Evolutionary conservation across 2,888 invertebrate genomes (phyloP), one percentile per base, ranked within the genome.

Genomic region (Brachyptera putata): DNA sequence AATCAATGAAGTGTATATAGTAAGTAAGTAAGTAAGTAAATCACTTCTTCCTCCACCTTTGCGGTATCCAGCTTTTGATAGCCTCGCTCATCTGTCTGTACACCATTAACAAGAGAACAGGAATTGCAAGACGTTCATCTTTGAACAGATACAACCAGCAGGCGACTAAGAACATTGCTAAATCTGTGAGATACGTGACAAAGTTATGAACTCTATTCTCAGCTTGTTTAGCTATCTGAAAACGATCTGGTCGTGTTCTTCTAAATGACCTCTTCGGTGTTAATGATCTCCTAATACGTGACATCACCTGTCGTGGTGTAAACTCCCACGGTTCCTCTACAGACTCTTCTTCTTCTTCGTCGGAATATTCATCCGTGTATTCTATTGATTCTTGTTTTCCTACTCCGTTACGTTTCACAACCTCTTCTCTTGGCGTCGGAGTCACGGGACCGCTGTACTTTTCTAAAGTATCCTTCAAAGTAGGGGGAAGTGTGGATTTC

Each of bases 91-190:
- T 72, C 71, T 89, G 88, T 61, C 91, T 81, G 72, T 89, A 91
- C 50, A 89, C 83, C 73, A 91, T 83, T 1, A 91, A 77, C 39
- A 84, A 78, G 62, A 91, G 79, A 67, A 91, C 83, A 30, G 91
- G 91, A 67, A 91, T 80, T n/a, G 89, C 89, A 50, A 89, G 78
- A 65, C 86, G 79, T 70, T 89, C 89, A 70, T 88, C 88, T 69
- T 87, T 86, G 70, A 90, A 91, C 59, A 90, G 75, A 74, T 90
- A 91, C 34, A 91, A 79, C 84, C 90, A 91, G 72, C 87, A 84
- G 22, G 91, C 91, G 13, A 90, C 82, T 36, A 85, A 66, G 62
- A 91, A 81, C 68, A 91, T 79, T 41, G 86, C 85, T 61, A 89
- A 72, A 72, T 91, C 91, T 0, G 87, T 87, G 22, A 84, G 75